Evolutionary conservation across 92 coral and sea anemone species (phyloP).

Genomic region (Diadumene lineata): DNA sequence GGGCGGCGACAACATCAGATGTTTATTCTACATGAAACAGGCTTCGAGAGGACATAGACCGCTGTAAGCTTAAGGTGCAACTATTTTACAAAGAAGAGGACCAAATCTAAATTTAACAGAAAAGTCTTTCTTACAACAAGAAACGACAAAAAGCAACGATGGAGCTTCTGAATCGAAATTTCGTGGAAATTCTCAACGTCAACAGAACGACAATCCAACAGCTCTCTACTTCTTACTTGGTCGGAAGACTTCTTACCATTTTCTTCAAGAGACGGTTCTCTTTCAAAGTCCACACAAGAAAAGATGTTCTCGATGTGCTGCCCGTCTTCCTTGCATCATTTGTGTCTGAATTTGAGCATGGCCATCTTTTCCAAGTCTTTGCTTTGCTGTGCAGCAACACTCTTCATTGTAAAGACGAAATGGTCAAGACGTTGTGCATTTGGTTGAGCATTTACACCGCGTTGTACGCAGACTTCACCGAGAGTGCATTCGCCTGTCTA

Average conservation of each 20-base stretch:
- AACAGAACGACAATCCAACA: not conserved
- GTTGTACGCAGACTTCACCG: slow-evolving; percentile 8
- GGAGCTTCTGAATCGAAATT: too few relatives aligned
- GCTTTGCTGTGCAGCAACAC: not conserved
- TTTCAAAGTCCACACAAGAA: slow-evolving; percentile 19
- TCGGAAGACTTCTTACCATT: slow-evolving; percentile 44
- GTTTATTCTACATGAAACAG: too few relatives aligned
- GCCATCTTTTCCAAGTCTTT: not conserved
- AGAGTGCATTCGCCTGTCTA: slow-evolving; percentile 24
- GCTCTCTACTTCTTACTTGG: slow-evolving; percentile 16
- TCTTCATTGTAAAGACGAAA: slow-evolving; percentile 10
- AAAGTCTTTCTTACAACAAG: too few relatives aligned
- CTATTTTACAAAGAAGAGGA: too few relatives aligned
- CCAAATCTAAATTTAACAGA: too few relatives aligned
- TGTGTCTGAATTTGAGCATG: not conserved
- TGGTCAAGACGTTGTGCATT: slow-evolving; percentile 24
- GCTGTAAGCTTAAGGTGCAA: too few relatives aligned
- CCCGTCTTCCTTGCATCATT: slow-evolving; percentile 7
- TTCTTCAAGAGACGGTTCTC: slow-evolving; percentile 57
- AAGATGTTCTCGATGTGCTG: slow-evolving; percentile 20
- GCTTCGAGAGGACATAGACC: too few relatives aligned
- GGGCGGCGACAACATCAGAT: too few relatives aligned
- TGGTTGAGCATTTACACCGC: slow-evolving; percentile 7
- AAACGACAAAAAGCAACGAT: not conserved
- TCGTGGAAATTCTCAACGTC: not conserved